Conservation (phyloP, 2,797 vertebrate species). For the Anabacerthia variegaticeps region DNA sequence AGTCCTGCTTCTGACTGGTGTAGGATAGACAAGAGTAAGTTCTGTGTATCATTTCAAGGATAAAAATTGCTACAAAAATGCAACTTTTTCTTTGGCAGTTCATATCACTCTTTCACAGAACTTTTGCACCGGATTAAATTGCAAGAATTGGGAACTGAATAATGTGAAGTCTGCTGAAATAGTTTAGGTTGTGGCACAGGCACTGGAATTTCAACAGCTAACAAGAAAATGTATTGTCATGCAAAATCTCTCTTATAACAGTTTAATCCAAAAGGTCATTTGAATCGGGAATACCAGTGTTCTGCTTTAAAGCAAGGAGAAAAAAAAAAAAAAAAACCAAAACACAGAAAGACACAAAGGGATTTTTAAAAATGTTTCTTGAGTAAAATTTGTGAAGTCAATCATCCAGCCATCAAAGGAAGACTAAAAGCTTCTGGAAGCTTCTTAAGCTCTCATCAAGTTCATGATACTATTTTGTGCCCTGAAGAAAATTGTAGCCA, state of each 20-base stretch:
- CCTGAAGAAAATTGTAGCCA: conserved; percentile 23
- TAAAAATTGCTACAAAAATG: background rate
- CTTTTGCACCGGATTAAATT: background rate
- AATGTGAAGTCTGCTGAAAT: background rate
- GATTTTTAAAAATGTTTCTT: background rate
- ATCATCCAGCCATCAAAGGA: background rate
- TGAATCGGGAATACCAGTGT: background rate
- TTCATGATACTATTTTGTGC: background rate
- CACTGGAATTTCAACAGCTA: background rate
- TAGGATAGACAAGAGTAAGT: background rate
- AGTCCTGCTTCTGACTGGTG: background rate
- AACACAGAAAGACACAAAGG: background rate
- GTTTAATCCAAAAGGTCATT: background rate
- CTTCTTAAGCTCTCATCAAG: conserved; percentile 32
- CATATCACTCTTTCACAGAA: background rate
- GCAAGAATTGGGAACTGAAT: background rate
- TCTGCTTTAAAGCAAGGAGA: background rate
- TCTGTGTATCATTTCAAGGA: background rate
- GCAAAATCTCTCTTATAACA: background rate
- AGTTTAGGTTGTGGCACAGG: background rate
- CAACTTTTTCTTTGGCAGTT: background rate
- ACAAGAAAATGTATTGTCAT: conserved; percentile 11
- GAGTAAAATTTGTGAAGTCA: background rate
- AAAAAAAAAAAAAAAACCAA: background rate
- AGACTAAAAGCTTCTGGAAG: conserved; percentile 32